These are phyloP conservation scores for Euwallacea fornicatus DNA, from an alignment of 1,140 invertebrate genomes.

Conservation along the genomic window DNA sequence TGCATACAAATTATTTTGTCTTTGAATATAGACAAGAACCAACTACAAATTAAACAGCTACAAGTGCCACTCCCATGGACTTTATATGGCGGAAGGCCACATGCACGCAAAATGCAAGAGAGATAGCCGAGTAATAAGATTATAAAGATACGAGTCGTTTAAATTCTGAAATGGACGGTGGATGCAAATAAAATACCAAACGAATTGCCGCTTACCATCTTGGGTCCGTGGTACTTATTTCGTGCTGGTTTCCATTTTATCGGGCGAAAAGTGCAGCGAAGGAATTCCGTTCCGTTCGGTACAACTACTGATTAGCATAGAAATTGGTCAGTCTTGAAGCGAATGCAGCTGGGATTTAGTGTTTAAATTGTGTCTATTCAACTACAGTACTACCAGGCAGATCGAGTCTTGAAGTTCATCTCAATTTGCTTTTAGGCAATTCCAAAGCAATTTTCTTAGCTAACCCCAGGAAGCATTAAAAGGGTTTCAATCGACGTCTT, in stretches of 20 bases:
- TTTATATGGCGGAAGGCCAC: no score
- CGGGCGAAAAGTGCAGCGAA: constrained; percentile 21
- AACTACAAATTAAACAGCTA: background rate
- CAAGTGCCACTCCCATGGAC: background rate
- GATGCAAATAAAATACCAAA: constrained; percentile 35
- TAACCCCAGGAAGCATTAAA: no score
- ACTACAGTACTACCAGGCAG: no score
- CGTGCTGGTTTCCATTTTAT: constrained; percentile 33
- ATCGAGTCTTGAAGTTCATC: no score
- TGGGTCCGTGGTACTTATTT: constrained; percentile 30
- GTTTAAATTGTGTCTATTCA: no score
- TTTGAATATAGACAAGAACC: background rate
- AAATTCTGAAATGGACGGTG: constrained; percentile 33
- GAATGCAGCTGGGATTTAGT: no score
- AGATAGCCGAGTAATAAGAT: constrained; percentile 26
- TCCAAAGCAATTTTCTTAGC: no score
- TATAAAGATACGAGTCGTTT: constrained; percentile 38
- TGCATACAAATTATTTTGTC: background rate
- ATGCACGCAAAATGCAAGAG: constrained; percentile 33
- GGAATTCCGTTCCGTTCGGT: constrained; percentile 8
- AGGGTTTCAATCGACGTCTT: no score
- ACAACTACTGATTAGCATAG: background rate
- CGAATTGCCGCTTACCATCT: constrained; percentile 28
- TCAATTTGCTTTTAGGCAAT: no score
- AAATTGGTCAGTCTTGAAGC: background rate